Evolutionary conservation across 2,113 vertebrate species (phyloP).

Genomic region (Dinomys branickii): DNA sequence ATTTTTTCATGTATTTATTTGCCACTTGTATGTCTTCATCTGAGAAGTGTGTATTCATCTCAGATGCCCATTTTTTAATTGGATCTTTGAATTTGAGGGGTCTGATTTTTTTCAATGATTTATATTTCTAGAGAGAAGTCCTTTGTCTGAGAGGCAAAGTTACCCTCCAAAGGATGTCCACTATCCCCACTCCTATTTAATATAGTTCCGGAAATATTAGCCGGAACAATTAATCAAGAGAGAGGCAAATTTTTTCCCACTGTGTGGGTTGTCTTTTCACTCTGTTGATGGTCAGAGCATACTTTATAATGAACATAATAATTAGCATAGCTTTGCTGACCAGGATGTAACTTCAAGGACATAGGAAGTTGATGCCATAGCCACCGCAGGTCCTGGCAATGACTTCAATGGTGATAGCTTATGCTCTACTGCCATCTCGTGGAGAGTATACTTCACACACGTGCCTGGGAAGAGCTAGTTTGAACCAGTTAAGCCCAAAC

Average conservation of each 20-base stretch:
- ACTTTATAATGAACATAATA: not conserved
- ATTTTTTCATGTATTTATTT: no score
- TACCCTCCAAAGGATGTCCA: no score
- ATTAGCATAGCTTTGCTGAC: fast-evolving
- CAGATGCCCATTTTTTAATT: not conserved
- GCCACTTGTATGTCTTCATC: not conserved
- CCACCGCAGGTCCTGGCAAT: fast-evolving
- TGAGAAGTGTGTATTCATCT: not conserved
- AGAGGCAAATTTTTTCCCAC: not conserved
- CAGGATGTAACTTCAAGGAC: not conserved
- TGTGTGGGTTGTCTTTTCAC: not conserved
- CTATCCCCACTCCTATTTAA: no score
- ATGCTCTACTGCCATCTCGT: constrained; percentile 83
- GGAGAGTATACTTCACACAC: not conserved
- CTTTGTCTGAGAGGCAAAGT: not conserved
- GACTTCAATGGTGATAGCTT: not conserved
- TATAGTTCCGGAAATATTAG: no score
- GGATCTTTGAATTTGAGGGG: not conserved
- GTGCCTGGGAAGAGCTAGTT: not conserved
- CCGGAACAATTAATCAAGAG: no score
- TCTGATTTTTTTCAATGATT: not conserved
- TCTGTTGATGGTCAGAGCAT: not conserved
- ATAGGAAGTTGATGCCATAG: fast-evolving
- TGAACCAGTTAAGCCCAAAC: not conserved
- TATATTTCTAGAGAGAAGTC: not conserved